These are phyloP conservation scores for Calcarius lapponicus DNA, from an alignment of 2,797 vertebrate species.

Conservation along the genomic window DNA sequence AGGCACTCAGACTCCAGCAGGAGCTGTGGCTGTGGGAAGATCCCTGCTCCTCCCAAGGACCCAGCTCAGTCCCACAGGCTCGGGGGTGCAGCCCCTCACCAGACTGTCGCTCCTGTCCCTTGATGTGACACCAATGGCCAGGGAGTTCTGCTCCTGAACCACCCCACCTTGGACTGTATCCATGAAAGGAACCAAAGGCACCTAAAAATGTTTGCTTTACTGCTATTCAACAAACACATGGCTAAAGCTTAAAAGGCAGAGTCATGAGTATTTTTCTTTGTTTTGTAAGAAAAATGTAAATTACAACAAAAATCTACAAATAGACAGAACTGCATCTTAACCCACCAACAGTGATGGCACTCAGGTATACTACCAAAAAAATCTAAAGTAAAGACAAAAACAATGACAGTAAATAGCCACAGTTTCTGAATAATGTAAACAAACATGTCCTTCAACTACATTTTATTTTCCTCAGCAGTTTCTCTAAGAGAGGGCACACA, in stretches of 20 bases:
- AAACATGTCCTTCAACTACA: not conserved
- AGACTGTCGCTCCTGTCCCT: not conserved
- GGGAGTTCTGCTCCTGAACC: not conserved
- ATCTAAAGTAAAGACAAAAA: not conserved
- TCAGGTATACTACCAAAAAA: not conserved
- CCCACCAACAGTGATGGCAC: not conserved
- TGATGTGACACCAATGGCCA: accelerated
- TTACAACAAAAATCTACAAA: not conserved
- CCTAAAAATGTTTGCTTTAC: not conserved
- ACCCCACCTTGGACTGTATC: accelerated
- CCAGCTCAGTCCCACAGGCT: not conserved
- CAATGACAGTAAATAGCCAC: not conserved
- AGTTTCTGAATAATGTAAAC: not conserved
- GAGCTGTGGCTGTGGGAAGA: not conserved
- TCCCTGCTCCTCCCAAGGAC: not conserved
- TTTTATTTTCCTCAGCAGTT: not conserved
- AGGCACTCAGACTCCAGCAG: not conserved
- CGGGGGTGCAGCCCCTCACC: not conserved
- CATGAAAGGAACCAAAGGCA: not conserved
- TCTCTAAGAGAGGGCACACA: not conserved
- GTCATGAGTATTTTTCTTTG: not conserved
- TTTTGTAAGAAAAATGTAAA: not conserved
- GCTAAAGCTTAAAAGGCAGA: not conserved
- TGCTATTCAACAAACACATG: not conserved
- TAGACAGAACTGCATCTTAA: not conserved